These are phyloP conservation scores for Drosophila dunni DNA, from an alignment of 1,140 invertebrate species.

Conservation along the genomic window DNA sequence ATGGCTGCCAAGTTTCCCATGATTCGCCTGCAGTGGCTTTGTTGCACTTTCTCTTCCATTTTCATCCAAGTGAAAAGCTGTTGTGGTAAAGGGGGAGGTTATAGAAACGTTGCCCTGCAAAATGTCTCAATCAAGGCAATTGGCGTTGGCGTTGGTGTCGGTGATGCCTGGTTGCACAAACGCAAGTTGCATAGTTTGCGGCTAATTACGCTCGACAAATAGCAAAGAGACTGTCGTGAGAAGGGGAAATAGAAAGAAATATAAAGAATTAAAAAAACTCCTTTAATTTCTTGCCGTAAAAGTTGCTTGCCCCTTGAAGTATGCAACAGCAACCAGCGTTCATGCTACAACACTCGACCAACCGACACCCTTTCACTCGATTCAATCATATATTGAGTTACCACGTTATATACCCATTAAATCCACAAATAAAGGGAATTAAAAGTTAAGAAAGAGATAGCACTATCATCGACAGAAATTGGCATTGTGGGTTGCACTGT, in stretches of 20 bases:
- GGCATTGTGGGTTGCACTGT: conserved; percentile 37
- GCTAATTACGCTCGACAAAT: conserved; percentile 69
- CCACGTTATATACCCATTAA: not conserved
- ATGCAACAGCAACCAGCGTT: not conserved
- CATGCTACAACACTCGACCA: not conserved
- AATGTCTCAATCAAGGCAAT: conserved; percentile 49
- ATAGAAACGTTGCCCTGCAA: not conserved
- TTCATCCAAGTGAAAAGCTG: conserved; percentile 1
- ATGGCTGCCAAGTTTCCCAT: conserved; percentile 18
- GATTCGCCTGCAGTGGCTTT: conserved; percentile 23
- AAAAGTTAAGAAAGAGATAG: conserved; percentile 9
- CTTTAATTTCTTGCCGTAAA: conserved; percentile 3
- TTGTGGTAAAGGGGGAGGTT: not conserved
- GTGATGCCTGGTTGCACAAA: conserved; percentile 36
- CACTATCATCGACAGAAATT: conserved; percentile 47
- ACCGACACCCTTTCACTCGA: not conserved
- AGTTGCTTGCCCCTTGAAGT: conserved; percentile 20
- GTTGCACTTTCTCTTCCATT: conserved; percentile 7
- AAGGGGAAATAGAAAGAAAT: not conserved
- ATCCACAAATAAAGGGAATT: not conserved
- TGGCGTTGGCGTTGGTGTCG: conserved; percentile 38
- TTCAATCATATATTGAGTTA: not conserved
- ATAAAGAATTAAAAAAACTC: too few relatives aligned
- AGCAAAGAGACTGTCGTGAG: not conserved
- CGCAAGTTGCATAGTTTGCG: conserved; percentile 66